A percentile compares a stretch with the other conserved stretches of the same genome.
phyloP scores from a whole-genome alignment of 2,797 vertebrate genomes.

The Sarcoramphus papa region DNA sequence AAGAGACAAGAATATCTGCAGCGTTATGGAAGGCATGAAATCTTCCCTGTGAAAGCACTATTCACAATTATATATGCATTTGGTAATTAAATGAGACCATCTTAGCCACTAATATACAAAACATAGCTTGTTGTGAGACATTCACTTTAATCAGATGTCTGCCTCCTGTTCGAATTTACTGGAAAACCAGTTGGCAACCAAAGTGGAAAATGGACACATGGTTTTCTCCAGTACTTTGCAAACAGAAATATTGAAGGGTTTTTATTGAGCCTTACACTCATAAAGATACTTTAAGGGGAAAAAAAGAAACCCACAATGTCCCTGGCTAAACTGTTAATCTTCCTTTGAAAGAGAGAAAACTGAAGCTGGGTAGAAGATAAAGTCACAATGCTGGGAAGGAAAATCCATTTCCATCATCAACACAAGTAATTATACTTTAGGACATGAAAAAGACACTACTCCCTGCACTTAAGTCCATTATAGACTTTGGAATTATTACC shows the following conservation, averaged over 20 bases:
- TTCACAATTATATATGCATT: slow-evolving; percentile 3
- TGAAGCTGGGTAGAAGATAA: background rate
- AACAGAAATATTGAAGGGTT: background rate
- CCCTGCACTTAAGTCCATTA: background rate
- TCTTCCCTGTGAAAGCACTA: background rate
- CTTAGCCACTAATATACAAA: background rate
- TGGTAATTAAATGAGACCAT: slow-evolving; percentile 13
- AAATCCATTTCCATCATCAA: background rate
- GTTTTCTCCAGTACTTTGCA: slow-evolving; percentile 35
- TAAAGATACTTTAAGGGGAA: background rate
- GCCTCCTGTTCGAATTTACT: slow-evolving; percentile 35
- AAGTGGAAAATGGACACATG: slow-evolving; percentile 43
- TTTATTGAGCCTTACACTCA: background rate
- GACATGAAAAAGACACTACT: background rate
- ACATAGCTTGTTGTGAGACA: slow-evolving; percentile 12
- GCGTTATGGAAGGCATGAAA: background rate
- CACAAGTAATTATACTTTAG: background rate
- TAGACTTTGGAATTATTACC: background rate
- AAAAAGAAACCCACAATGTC: background rate
- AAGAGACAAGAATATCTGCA: background rate
- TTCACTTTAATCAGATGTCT: slow-evolving; percentile 13
- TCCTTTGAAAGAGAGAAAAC: background rate
- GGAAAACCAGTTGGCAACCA: slow-evolving; percentile 37
- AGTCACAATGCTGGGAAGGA: background rate
- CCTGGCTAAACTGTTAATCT: background rate